Percentiles rank a stretch among this genome's conserved stretches.
Conservation (phyloP, 2,888 invertebrate species). For the Parnassius glacialis region DNA sequence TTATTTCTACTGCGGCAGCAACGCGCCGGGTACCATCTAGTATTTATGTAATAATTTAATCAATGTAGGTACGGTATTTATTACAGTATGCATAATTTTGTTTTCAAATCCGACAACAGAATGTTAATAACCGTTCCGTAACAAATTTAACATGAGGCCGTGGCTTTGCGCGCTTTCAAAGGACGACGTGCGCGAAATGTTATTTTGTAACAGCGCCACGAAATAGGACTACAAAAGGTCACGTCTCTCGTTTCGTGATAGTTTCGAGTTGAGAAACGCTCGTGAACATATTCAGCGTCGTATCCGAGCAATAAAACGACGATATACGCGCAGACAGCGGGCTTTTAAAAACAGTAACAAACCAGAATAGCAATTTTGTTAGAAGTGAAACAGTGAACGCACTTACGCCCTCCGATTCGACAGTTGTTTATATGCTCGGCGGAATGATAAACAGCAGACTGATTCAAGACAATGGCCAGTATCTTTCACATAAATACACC, state of each 20-base stretch:
- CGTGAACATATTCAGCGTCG: conserved; percentile 1
- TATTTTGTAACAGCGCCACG: conserved; percentile 25
- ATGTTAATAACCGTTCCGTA: conserved; percentile 22
- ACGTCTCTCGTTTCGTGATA: conserved; percentile 19
- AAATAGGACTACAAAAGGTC: conserved; percentile 28
- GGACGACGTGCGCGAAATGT: conserved; percentile 30
- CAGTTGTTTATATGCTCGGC: background rate
- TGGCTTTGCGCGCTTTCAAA: conserved; percentile 27
- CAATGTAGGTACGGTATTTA: too few species aligned
- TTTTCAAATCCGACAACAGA: conserved; percentile 28
- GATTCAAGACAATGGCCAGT: conserved; percentile 1
- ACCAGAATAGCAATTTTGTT: conserved; percentile 8
- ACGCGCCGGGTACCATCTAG: too few species aligned
- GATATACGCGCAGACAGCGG: conserved; percentile 4
- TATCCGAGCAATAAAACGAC: conserved; percentile 12
- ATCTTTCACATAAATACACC: conserved; percentile 4
- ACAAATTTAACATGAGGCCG: conserved; percentile 21
- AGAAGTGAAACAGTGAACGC: conserved; percentile 7
- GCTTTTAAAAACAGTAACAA: conserved; percentile 6
- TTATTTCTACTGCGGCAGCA: too few species aligned
- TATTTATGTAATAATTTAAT: too few species aligned
- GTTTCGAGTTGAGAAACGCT: conserved; percentile 16
- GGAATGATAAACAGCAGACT: conserved; percentile 1
- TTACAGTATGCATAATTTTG: background rate
- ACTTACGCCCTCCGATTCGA: background rate